Evolutionary conservation across 1,140 invertebrate genomes (phyloP), one percentile per base, ranked within the genome.

Genomic region (Pollicipes pollicipes): DNA sequence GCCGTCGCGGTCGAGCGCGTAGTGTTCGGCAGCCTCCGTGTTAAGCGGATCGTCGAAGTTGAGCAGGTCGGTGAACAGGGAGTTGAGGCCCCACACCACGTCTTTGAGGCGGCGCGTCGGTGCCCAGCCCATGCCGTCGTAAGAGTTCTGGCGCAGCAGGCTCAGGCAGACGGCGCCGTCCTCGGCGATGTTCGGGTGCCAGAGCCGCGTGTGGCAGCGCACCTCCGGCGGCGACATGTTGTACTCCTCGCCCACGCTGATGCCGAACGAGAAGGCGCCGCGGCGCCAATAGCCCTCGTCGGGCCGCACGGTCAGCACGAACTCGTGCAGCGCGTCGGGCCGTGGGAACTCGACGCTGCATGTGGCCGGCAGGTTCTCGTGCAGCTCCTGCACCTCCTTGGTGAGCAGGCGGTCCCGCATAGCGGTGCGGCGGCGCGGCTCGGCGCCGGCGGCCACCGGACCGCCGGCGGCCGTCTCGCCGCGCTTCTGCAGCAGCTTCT

Each of bases 1-100:
- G 63, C 85, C 85, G 71, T 87, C 85, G 81, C 89, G 91, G 78
- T 93, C 88, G 77, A 85, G 85, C 75, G 85, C 85, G 80, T 89
- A 95, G 81, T 92, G 85, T 77, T 95, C 90, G 8, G 93, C 91
- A 70, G 93, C 93, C 81, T 93, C 90, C 78, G 88, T 88, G 81
- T 96, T 97, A 67, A 97, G 81, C 30, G 94, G 92, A 80, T 97
- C 94, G 76, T 96, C 92, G 82, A 97, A 96, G 82, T 96, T 95
- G 75, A 96, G 81, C 71, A 96, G 84, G 83, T 97, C 93, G 69
- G 90, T 92, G 82, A 96, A 97, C 75, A 97, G 82, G 70, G 90
- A 90, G 83, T 93, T 92, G 66, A 97, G 82, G 30, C 94, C 94
- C 90, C 92, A 95, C n/a, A 95, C 87, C 73, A 97, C 90, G 83